Percentiles rank a stretch among this genome's conserved stretches.
phyloP scores from a whole-genome alignment of 2,797 vertebrate species.

The Coluber constrictor region DNA sequence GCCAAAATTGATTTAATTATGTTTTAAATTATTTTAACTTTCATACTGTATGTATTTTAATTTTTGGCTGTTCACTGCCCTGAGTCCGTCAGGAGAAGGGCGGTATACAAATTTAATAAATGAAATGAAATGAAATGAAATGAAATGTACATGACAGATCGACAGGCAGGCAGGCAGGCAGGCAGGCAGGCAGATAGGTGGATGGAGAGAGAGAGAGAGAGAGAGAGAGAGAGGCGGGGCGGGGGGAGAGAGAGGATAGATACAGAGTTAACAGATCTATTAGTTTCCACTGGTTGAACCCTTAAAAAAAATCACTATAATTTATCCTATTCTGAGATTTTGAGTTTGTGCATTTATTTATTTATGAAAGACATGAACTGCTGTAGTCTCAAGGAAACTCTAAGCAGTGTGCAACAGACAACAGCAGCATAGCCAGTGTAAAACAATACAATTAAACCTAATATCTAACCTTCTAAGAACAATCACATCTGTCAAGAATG shows the following conservation, averaged over 20 bases:
- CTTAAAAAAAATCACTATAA: neutral
- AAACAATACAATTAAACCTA: neutral
- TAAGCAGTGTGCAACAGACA: neutral
- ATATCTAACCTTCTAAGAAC: neutral
- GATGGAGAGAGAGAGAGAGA: neutral
- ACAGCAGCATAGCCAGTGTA: neutral
- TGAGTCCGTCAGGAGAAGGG: too few relatives aligned
- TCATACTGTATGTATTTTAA: too few relatives aligned
- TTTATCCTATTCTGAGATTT: neutral
- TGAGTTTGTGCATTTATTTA: neutral
- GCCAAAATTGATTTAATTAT: too few relatives aligned
- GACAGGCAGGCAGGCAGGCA: too few relatives aligned
- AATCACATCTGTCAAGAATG: neutral
- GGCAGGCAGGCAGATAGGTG: too few relatives aligned
- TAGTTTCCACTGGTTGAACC: neutral
- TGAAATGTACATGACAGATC: too few relatives aligned
- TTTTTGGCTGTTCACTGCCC: too few relatives aligned
- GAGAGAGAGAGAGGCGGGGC: neutral
- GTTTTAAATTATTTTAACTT: too few relatives aligned
- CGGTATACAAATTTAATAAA: too few relatives aligned
- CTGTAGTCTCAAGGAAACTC: neutral
- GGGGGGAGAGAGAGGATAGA: neutral
- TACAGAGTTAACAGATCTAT: neutral
- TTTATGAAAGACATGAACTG: neutral
- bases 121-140: too few relatives aligned